A percentile compares a stretch with the other conserved stretches of the same genome.
Evolutionary conservation across 2,888 invertebrate species (phyloP).

Genomic region (Rhogogaster chlorosoma): DNA sequence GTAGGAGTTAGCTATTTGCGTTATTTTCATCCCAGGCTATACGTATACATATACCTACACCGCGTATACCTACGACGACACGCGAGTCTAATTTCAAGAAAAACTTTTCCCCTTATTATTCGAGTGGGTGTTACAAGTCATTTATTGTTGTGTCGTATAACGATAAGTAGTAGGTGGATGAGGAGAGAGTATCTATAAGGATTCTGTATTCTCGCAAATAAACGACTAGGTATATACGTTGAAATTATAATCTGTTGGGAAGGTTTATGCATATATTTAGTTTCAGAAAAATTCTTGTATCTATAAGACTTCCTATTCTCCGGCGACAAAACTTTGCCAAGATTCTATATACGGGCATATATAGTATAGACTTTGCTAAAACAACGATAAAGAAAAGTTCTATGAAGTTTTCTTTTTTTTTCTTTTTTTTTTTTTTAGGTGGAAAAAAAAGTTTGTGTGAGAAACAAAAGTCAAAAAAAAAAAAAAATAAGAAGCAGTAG

Average conservation of each 20-base stretch:
- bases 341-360: neutral
- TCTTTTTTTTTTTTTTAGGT: too few relatives aligned
- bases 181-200: neutral
- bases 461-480: neutral
- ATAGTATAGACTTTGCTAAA: neutral
- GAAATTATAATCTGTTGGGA: neutral
- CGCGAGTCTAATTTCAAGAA: constrained; percentile 15
- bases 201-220: neutral
- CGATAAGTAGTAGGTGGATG: neutral
- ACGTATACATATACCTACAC: neutral
- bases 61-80: neutral
- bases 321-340: neutral
- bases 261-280: neutral
- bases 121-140: neutral
- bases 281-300: neutral
- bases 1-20: neutral
- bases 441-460: neutral
- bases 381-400: constrained; percentile 36
- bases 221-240: neutral
- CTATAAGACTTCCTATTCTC: neutral
- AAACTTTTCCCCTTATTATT: constrained; percentile 4
- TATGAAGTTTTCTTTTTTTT: too few relatives aligned
- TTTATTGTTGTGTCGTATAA: neutral
- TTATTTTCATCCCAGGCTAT: neutral
- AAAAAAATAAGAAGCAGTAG: neutral